Conservation (phyloP, 92 coral and sea anemone species). For the Epizoanthus illoricatus region DNA sequence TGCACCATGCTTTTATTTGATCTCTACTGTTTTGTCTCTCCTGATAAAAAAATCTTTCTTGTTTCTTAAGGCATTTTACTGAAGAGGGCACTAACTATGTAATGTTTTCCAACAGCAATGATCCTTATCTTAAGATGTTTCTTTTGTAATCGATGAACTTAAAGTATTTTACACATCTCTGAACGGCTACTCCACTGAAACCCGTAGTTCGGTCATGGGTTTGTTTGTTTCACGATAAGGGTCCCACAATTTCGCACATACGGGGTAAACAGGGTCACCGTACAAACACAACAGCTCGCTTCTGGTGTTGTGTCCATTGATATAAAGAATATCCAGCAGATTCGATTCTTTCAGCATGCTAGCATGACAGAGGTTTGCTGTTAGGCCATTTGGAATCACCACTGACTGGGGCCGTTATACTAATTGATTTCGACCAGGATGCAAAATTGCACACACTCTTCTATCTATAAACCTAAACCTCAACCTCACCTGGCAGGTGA, state of each 20-base stretch:
- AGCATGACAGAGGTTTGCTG: constrained; percentile 45
- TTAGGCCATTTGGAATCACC: constrained; percentile 36
- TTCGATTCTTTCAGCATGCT: constrained; percentile 51
- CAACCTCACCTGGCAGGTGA: constrained; percentile 24
- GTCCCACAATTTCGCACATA: constrained; percentile 43
- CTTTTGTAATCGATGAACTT: constrained; percentile 39
- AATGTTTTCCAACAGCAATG: too few relatives aligned
- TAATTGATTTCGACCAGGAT: constrained; percentile 30
- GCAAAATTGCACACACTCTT: constrained; percentile 7
- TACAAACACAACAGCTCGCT: constrained; percentile 45
- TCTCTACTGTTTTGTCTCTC: too few relatives aligned
- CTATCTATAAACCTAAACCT: background rate
- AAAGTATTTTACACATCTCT: constrained; percentile 42
- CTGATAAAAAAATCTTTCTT: too few relatives aligned
- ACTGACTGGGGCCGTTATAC: constrained; percentile 42
- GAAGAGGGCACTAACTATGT: too few relatives aligned
- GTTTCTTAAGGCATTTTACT: too few relatives aligned
- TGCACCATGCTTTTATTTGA: too few relatives aligned
- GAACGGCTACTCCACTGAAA: constrained; percentile 43
- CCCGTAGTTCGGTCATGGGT: constrained; percentile 35
- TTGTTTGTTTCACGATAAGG: constrained; percentile 42
- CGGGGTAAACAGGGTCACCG: constrained; percentile 54
- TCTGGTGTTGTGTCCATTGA: constrained; percentile 35
- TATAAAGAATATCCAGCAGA: constrained; percentile 37
- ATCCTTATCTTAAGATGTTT: too few relatives aligned